A percentile compares a stretch with the other conserved stretches of the same genome.
Conservation (phyloP, 2,797 vertebrate species). For the Pempheris klunzingeri region DNA sequence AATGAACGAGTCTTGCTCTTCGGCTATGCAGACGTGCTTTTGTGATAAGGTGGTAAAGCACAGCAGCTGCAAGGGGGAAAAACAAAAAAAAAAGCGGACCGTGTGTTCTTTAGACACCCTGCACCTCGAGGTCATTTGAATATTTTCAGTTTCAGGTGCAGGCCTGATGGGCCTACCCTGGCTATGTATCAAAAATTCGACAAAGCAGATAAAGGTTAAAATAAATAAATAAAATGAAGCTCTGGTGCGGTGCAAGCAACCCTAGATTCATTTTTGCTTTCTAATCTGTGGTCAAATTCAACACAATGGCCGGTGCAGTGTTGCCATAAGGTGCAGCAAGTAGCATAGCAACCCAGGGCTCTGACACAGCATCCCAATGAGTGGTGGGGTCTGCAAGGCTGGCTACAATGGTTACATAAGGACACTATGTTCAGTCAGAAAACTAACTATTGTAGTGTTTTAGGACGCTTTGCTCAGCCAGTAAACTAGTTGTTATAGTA, state of each 20-base stretch:
- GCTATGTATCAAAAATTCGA: slow-evolving; percentile 19
- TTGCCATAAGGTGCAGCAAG: slow-evolving; percentile 62
- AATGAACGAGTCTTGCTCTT: slow-evolving; percentile 42
- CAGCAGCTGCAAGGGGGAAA: slow-evolving; percentile 17
- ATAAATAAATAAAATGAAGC: no score
- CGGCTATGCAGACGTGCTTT: slow-evolving; percentile 14
- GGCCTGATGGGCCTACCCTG: slow-evolving; percentile 53
- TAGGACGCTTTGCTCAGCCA: slow-evolving; percentile 7
- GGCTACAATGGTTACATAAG: slow-evolving; percentile 62
- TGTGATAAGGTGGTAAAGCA: neutral
- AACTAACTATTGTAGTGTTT: slow-evolving; percentile 3
- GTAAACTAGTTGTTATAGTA: neutral
- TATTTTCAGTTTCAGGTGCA: slow-evolving; percentile 45
- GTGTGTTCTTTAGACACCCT: neutral
- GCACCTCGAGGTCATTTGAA: slow-evolving; percentile 34
- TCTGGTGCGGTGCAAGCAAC: neutral
- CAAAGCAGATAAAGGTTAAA: neutral
- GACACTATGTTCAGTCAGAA: slow-evolving; percentile 19
- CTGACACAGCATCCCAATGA: slow-evolving; percentile 76
- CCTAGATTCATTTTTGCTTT: neutral
- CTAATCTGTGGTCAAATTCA: slow-evolving; percentile 32
- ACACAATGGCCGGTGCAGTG: slow-evolving; percentile 40
- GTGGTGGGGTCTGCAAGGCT: slow-evolving; percentile 52
- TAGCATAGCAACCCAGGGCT: slow-evolving; percentile 73
- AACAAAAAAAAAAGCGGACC: no score